Percentiles rank a stretch among this genome's conserved stretches.
phyloP scores from a whole-genome alignment of 2,797 vertebrate genomes.

The Alcedo atthis region DNA sequence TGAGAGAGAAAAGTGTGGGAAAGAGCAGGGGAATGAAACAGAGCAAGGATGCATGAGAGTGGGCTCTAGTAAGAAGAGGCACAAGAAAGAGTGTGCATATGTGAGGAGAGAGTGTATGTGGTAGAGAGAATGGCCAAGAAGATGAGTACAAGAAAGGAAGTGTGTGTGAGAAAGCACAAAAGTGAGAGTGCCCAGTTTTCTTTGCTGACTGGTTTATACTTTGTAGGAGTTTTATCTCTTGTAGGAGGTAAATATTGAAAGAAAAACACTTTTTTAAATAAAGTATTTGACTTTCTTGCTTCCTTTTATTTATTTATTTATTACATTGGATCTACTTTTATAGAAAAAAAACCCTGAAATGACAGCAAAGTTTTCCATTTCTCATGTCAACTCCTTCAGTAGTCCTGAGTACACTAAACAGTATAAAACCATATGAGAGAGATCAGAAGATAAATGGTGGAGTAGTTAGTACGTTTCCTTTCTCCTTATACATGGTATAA shows the following conservation, averaged over 20 bases:
- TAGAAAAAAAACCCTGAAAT: background rate
- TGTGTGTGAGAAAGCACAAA: background rate
- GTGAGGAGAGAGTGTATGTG: rapidly evolving
- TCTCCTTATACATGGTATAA: background rate
- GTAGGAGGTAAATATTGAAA: background rate
- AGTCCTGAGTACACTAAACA: background rate
- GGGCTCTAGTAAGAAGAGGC: background rate
- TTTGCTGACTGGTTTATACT: background rate
- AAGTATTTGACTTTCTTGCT: background rate
- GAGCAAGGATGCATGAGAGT: rapidly evolving
- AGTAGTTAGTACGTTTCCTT: background rate
- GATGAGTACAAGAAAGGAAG: background rate
- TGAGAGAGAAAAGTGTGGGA: background rate
- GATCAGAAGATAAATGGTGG: background rate
- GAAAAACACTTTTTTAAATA: background rate
- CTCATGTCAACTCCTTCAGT: background rate
- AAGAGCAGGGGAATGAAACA: background rate
- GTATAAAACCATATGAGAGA: background rate
- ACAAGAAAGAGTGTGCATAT: background rate
- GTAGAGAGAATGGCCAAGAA: background rate
- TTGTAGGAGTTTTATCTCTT: background rate
- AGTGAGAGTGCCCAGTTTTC: background rate
- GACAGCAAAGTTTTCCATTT: background rate
- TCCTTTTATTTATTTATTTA: background rate
- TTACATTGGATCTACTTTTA: background rate